Evolutionary conservation across 2,113 vertebrate genomes (phyloP), one percentile per base, ranked within the genome.

Genomic region (Gambusia holbrooki): DNA sequence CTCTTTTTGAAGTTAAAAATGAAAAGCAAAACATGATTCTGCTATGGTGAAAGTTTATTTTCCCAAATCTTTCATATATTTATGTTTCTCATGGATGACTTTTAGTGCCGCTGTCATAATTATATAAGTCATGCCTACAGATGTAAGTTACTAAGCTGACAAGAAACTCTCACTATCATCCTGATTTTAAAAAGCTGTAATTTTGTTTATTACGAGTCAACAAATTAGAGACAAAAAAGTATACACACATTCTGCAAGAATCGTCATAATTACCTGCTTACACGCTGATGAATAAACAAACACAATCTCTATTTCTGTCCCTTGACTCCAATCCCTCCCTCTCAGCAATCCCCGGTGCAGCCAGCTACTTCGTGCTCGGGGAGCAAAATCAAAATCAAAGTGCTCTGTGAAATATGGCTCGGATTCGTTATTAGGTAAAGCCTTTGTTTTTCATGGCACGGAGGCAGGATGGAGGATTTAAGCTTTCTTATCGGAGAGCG

Each of bases 391-490:
- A 5, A 72, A 88, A 87, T 89, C 82, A 85, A 86, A 86, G 84
- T 74, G 81, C 37, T 72, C 69, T 82, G 75, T 86, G 78, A 87
- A 86, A 81, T 89, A 84, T 87, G 84, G 76, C 74, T 66, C 32
- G 74, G 86, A 81, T 89, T 85, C 29, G 27, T 82, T 91, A 87
- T 89, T 84, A 87, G 81, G 86, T 87, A 80, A 83, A 79, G 69
- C 79, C 79, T 90, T 91, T 92, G 84, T 90, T 84, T 92, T 81
- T 68, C 76, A 77, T 77, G 77, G 76, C 89, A 85, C 60, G 37
- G 74, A 71, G 65, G 76, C 83, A 62, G 82, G 71, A 73, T n/a
- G 73, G 40, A 84, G 74, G 89, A 83, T 81, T 89, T 84, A 83
- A 82, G 45, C 33, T 65, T 91, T 87, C 60, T 74, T 48, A 62